Evolutionary conservation across 2,888 invertebrate species (phyloP).

Genomic region (Synanthedon vespiformis): DNA sequence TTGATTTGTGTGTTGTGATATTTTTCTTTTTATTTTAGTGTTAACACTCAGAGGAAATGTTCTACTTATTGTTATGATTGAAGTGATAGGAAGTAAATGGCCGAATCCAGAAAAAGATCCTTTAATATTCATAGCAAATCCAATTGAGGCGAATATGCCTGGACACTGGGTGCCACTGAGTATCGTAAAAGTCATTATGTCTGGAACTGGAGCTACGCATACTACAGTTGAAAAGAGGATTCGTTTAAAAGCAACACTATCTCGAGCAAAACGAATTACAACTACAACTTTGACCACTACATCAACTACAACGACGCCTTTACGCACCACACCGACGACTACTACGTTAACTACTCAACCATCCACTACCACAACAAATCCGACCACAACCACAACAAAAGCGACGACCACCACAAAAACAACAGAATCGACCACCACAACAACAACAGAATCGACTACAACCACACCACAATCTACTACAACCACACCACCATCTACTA

Average conservation of each 20-base stretch:
- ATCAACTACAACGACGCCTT: neutral
- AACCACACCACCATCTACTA: neutral
- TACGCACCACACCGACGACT: neutral
- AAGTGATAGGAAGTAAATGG: constrained; percentile 6
- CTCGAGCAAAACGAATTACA: constrained; percentile 1
- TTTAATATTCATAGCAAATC: constrained; percentile 32
- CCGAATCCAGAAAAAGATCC: constrained; percentile 20
- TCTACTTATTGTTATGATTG: neutral
- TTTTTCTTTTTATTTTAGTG: neutral
- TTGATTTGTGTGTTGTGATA: too few species aligned
- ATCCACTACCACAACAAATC: constrained; percentile 5
- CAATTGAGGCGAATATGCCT: constrained; percentile 34
- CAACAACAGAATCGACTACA: neutral
- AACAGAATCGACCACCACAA: constrained; percentile 1
- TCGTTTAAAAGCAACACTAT: constrained; percentile 1
- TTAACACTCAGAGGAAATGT: neutral
- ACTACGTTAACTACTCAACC: constrained; percentile 17
- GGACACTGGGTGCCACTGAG: constrained; percentile 39
- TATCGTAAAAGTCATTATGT: constrained; percentile 22
- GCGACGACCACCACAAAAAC: neutral
- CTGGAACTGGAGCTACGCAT: constrained; percentile 3
- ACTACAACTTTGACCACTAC: neutral
- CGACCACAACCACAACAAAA: constrained; percentile 3
- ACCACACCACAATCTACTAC: neutral
- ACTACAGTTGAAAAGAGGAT: constrained; percentile 1